A percentile compares a stretch with the other conserved stretches of the same genome.
Evolutionary conservation across 2,797 vertebrate genomes (phyloP).

Genomic region (Microctenopoma stevenorrisi): DNA sequence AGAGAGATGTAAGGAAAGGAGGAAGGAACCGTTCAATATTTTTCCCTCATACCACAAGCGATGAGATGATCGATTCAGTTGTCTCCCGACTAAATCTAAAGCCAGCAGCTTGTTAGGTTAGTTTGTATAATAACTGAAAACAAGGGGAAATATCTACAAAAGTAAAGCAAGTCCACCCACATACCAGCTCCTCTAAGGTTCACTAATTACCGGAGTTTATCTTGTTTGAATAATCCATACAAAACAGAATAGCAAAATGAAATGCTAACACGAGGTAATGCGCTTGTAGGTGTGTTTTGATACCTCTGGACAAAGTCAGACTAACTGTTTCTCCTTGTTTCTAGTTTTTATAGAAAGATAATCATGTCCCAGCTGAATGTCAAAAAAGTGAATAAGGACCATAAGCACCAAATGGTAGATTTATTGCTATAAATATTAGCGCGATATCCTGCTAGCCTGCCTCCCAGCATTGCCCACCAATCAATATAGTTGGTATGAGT

Average conservation of each 20-base stretch:
- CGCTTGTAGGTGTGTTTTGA: neutral
- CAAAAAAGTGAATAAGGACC: neutral
- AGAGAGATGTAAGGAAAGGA: neutral
- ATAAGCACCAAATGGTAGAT: slow-evolving; percentile 4
- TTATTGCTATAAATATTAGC: slow-evolving; percentile 18
- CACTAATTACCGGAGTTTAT: neutral
- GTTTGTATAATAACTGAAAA: neutral
- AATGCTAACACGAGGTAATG: neutral
- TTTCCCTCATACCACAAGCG: slow-evolving; percentile 2
- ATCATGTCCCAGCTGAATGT: neutral
- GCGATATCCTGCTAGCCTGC: slow-evolving; percentile 14
- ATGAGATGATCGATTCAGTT: neutral
- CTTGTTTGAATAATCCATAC: neutral
- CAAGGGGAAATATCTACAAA: neutral
- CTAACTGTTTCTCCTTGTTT: neutral
- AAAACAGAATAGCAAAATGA: neutral
- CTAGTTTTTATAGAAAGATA: neutral
- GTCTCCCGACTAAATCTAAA: neutral
- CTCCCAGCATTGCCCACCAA: slow-evolving; percentile 2
- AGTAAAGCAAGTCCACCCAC: neutral
- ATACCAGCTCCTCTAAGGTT: neutral
- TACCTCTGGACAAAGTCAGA: neutral
- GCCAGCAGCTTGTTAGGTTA: neutral
- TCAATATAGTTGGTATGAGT: neutral
- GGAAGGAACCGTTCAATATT: neutral